phyloP scores from a whole-genome alignment of 2,797 vertebrate genomes.

The Mycteria americana region DNA sequence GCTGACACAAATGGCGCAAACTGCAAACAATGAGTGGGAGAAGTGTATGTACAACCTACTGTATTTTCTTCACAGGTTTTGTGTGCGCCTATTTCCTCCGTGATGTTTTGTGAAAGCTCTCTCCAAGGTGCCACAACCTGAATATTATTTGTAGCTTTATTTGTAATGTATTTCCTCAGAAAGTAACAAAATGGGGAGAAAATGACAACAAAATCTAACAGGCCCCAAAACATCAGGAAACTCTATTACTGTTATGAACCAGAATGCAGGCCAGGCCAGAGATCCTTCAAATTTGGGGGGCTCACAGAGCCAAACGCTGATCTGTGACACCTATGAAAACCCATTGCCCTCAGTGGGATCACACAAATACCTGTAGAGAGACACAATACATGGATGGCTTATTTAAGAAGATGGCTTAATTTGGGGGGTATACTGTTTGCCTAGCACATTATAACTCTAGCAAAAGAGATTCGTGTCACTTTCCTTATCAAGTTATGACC shows the following conservation, averaged over 20 bases:
- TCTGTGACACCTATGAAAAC: background rate
- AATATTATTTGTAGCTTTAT: constrained; percentile 24
- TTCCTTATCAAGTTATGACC: constrained; percentile 33
- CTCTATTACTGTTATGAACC: background rate
- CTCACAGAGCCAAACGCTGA: background rate
- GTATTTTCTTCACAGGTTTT: constrained; percentile 53
- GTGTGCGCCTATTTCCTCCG: constrained; percentile 7
- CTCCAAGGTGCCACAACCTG: constrained; percentile 26
- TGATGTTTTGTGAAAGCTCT: constrained; percentile 15
- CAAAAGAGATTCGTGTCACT: constrained; percentile 17
- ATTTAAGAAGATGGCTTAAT: constrained; percentile 41
- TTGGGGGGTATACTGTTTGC: constrained; percentile 40
- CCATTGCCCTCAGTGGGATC: background rate
- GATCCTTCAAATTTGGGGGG: background rate
- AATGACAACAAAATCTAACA: background rate
- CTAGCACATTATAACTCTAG: constrained; percentile 43
- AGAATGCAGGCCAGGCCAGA: background rate
- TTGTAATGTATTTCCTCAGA: constrained; percentile 5
- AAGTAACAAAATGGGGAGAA: background rate
- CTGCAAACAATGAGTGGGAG: constrained; percentile 45
- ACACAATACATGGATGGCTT: background rate
- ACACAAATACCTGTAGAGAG: background rate
- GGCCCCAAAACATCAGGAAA: constrained; percentile 51
- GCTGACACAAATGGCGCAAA: background rate
- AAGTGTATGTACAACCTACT: constrained; percentile 22